phyloP scores from a whole-genome alignment of 2,113 vertebrate genomes.

The Salminus brasiliensis region DNA sequence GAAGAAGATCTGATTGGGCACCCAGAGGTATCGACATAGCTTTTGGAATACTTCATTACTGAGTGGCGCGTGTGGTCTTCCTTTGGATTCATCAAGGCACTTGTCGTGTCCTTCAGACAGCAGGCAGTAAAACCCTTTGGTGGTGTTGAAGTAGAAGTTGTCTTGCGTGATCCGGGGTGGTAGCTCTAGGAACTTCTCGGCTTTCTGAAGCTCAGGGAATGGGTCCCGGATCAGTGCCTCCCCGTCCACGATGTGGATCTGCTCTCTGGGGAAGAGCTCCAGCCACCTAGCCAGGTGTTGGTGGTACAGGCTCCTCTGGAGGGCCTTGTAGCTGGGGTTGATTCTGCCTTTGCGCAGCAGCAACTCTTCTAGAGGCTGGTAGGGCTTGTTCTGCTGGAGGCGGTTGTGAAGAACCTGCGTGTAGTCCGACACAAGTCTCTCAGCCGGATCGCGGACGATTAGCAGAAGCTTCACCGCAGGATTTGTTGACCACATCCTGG shows the following conservation, averaged over 20 bases:
- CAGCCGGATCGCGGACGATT: conserved; percentile 80
- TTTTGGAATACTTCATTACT: conserved; percentile 69
- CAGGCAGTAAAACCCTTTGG: conserved; percentile 84
- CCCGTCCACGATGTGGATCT: conserved; percentile 82
- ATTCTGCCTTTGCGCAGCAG: conserved; percentile 70
- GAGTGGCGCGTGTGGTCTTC: conserved; percentile 77
- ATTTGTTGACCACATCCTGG: conserved; percentile 72
- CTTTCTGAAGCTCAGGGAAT: conserved; percentile 77
- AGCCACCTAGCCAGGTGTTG: conserved; percentile 77
- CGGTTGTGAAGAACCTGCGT: conserved; percentile 84
- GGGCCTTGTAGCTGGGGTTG: conserved; percentile 75
- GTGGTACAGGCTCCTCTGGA: conserved; percentile 82
- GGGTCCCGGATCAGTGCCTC: conserved; percentile 78
- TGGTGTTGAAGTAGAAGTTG: conserved; percentile 84
- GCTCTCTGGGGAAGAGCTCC: conserved; percentile 73
- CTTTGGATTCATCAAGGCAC: conserved; percentile 83
- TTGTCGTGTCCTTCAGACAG: conserved; percentile 74
- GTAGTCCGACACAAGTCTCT: conserved; percentile 83
- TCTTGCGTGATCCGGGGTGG: conserved; percentile 68
- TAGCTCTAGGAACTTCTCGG: conserved; percentile 77
- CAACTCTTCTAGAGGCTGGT: conserved; percentile 75
- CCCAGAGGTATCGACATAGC: conserved; percentile 76
- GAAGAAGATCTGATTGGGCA: conserved; percentile 79
- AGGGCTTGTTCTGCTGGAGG: conserved; percentile 74
- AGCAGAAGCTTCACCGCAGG: conserved; percentile 75